phyloP scores from a whole-genome alignment of 2,797 vertebrate genomes.

The Psittacula derbiana region DNA sequence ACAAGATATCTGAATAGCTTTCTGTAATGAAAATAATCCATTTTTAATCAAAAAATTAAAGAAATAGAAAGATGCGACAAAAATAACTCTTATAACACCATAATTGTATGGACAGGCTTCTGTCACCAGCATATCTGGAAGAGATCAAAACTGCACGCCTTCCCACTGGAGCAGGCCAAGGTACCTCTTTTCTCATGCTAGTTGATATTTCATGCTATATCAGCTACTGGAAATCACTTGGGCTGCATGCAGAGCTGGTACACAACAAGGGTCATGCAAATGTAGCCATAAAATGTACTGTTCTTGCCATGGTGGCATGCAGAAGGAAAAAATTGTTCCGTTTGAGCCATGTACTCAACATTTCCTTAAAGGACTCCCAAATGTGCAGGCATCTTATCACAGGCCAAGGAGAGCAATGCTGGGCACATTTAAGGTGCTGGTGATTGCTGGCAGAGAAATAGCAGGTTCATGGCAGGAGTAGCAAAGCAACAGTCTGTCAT shows the following conservation, averaged over 20 bases:
- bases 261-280: neutral
- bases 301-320: rapidly evolving
- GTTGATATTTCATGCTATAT: neutral
- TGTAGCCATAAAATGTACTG: rapidly evolving
- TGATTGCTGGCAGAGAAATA: neutral
- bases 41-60: neutral
- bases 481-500: neutral
- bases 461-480: neutral
- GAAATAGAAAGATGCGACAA: neutral
- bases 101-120: neutral
- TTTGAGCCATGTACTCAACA: rapidly evolving
- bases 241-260: neutral
- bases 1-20: neutral
- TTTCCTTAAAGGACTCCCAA: neutral
- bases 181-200: neutral
- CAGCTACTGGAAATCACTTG: neutral
- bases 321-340: neutral
- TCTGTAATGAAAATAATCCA: neutral
- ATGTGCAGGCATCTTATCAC: rapidly evolving
- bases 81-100: neutral
- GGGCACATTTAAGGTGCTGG: neutral
- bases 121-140: neutral
- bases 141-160: neutral
- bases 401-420: neutral
- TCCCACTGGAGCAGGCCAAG: neutral